These are phyloP conservation scores for Cranoglanis bouderius DNA, from an alignment of 2,113 vertebrate species.

Conservation along the genomic window DNA sequence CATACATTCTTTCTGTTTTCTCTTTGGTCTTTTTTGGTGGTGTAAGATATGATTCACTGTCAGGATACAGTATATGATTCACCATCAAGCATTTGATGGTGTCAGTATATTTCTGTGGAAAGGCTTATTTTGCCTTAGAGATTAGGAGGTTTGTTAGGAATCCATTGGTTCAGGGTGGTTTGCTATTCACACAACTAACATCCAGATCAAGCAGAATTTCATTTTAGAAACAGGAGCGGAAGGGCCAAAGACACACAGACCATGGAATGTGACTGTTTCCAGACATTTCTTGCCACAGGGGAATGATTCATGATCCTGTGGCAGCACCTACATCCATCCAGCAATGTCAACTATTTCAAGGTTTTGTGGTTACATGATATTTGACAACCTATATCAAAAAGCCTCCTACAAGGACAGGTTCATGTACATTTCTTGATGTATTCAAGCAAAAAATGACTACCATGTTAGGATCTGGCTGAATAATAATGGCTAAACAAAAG, in stretches of 20 bases:
- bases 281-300: background rate
- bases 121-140: slow-evolving; percentile 10
- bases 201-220: slow-evolving; percentile 4
- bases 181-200: slow-evolving; percentile 29
- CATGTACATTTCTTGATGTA: background rate
- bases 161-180: slow-evolving; percentile 5
- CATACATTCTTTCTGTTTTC: slow-evolving; percentile 14
- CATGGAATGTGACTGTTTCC: slow-evolving; percentile 4
- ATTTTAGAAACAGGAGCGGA: background rate
- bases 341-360: slow-evolving; percentile 2
- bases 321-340: slow-evolving; percentile 24
- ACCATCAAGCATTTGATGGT: slow-evolving; percentile 2
- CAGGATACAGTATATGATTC: slow-evolving; percentile 2
- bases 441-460: background rate
- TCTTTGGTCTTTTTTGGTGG: slow-evolving; percentile 19
- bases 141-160: slow-evolving; percentile 39
- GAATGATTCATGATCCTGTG: slow-evolving; percentile 38
- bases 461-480: background rate
- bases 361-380: slow-evolving; percentile 2
- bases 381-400: background rate
- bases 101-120: slow-evolving; percentile 22
- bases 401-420: background rate
- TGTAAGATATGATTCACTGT: slow-evolving; percentile 40
- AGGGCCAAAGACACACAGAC: slow-evolving; percentile 2
- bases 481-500: background rate